Conservation (phyloP, 2,113 vertebrate species). For the Pachyramphus minor region DNA sequence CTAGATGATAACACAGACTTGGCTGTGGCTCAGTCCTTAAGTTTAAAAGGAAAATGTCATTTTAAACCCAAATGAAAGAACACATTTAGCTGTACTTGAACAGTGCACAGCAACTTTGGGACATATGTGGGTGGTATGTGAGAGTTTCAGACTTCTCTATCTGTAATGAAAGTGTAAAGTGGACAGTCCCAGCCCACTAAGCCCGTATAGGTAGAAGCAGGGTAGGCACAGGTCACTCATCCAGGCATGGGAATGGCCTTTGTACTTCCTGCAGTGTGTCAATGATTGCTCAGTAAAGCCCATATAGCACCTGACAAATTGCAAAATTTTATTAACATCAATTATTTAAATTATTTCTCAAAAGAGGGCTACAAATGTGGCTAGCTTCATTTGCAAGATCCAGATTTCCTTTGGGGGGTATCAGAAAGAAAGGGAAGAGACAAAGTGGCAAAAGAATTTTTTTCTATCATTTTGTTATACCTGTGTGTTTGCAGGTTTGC, state of each 20-base stretch:
- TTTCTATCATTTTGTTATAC: neutral
- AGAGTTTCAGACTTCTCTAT: neutral
- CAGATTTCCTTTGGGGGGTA: neutral
- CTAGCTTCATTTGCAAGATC: neutral
- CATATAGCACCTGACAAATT: neutral
- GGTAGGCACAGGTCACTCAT: neutral
- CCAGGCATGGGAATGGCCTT: neutral
- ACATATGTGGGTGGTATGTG: neutral
- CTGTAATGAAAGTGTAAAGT: neutral
- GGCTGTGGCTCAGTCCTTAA: constrained; percentile 14
- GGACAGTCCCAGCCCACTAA: neutral
- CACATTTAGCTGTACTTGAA: neutral
- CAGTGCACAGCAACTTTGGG: neutral
- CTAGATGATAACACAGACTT: constrained; percentile 35
- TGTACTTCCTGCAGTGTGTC: neutral
- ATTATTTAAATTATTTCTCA: neutral
- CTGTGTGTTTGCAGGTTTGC: neutral
- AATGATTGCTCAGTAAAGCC: neutral
- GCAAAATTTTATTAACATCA: neutral
- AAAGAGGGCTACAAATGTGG: neutral
- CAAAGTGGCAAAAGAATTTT: neutral
- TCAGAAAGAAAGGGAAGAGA: neutral
- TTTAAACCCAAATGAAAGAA: constrained; percentile 18
- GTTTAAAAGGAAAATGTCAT: constrained; percentile 25
- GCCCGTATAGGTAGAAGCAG: neutral